Conservation (phyloP, 2,113 vertebrate species). For the Zapus hudsonius region DNA sequence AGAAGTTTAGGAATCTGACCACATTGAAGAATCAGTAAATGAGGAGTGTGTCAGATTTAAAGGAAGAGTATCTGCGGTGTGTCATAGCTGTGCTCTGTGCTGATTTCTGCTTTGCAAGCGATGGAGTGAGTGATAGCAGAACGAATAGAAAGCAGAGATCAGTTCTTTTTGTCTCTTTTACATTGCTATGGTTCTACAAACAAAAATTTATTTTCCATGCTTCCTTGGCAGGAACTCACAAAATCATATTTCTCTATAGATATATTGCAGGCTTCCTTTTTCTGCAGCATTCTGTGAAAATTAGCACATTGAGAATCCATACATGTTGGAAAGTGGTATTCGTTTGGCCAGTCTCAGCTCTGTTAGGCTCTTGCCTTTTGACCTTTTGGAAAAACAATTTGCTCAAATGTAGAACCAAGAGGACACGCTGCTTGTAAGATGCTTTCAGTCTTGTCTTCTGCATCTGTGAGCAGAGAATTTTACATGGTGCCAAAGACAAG, state of each 20-base stretch:
- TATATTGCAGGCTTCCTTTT: not conserved
- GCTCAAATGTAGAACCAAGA: not conserved
- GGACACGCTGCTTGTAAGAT: not conserved
- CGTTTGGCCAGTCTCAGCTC: not conserved
- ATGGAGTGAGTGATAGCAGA: not conserved
- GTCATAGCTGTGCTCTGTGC: not conserved
- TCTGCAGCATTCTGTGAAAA: not conserved
- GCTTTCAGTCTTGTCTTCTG: not conserved
- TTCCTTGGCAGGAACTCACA: not conserved
- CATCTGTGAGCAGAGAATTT: slow-evolving; percentile 37
- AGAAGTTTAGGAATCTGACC: not conserved
- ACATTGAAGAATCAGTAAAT: not conserved
- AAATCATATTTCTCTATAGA: slow-evolving; percentile 34
- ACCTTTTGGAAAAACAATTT: not conserved
- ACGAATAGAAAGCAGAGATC: not conserved
- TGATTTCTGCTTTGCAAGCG: not conserved
- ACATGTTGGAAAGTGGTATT: not conserved
- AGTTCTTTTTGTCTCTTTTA: not conserved
- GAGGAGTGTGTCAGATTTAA: not conserved
- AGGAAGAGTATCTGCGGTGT: not conserved
- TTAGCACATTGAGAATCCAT: not conserved
- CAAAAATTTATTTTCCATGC: not conserved
- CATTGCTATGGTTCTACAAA: not conserved
- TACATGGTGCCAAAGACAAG: not conserved
- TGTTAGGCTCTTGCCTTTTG: not conserved